Conservation (phyloP, 1,140 invertebrate genomes). For the Platorchestia sp. region DNA sequence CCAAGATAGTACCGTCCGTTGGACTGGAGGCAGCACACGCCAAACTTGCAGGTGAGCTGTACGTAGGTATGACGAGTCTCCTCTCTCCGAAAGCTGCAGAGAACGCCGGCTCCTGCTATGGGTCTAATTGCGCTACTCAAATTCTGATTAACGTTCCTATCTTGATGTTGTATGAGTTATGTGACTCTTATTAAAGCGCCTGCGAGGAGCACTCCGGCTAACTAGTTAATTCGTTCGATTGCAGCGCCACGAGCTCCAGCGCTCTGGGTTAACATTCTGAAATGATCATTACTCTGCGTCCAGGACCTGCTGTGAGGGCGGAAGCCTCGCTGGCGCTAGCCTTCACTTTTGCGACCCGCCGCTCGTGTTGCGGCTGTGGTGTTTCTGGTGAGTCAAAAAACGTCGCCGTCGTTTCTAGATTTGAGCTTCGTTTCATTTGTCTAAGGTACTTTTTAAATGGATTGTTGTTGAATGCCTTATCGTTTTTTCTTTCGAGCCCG, state of each 20-base stretch:
- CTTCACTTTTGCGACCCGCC: background rate
- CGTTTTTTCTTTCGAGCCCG: too few species aligned
- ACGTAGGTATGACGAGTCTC: background rate
- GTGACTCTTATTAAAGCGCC: conserved; percentile 46
- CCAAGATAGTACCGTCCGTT: too few species aligned
- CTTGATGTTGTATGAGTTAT: conserved; percentile 50
- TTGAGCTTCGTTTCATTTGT: too few species aligned
- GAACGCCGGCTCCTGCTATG: background rate
- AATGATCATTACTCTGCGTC: background rate
- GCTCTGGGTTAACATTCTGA: background rate
- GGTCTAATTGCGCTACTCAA: conserved; percentile 47
- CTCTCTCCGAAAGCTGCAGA: background rate
- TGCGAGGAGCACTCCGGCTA: background rate
- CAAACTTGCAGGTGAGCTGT: background rate
- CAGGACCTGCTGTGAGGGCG: background rate
- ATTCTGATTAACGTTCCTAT: conserved; percentile 55
- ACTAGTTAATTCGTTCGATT: conserved; percentile 51
- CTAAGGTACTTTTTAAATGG: too few species aligned
- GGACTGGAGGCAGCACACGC: too few species aligned
- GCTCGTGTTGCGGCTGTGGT: background rate
- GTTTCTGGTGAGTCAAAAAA: too few species aligned
- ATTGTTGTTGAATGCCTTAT: too few species aligned
- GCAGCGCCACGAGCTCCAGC: background rate
- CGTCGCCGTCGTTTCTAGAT: too few species aligned
- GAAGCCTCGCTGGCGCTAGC: background rate